phyloP scores from a whole-genome alignment of 2,888 invertebrate genomes.

The Clostera curtula region DNA sequence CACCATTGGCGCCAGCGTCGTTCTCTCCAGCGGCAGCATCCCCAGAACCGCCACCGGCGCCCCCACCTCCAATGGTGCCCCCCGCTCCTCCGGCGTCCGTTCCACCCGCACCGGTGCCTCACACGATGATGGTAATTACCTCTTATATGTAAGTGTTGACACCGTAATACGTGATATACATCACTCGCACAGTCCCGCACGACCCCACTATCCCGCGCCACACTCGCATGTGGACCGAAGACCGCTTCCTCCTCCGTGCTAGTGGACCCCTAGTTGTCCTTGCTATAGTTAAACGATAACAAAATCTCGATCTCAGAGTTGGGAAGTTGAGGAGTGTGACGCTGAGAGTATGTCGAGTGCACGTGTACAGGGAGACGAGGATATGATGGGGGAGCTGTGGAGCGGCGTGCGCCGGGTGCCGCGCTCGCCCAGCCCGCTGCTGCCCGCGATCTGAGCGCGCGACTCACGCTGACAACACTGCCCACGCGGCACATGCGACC shows the following conservation, averaged over 20 bases:
- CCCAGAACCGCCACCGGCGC: conserved; percentile 76
- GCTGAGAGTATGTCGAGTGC: conserved; percentile 75
- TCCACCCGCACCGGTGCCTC: conserved; percentile 60
- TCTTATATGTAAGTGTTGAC: conserved; percentile 76
- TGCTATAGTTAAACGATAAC: conserved; percentile 57
- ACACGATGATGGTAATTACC: conserved; percentile 76
- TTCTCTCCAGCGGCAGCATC: conserved; percentile 73
- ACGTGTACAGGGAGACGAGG: conserved; percentile 77
- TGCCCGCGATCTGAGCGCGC: conserved; percentile 52
- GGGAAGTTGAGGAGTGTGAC: conserved; percentile 72
- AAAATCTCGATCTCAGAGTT: conserved; percentile 72
- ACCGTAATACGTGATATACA: conserved; percentile 72
- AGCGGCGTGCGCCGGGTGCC: conserved; percentile 57
- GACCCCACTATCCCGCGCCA: conserved; percentile 32
- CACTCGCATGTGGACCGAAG: conserved; percentile 21
- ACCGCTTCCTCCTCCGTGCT: conserved; percentile 30
- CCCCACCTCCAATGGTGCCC: conserved; percentile 65
- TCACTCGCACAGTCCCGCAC: conserved; percentile 67
- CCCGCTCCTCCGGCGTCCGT: conserved; percentile 51
- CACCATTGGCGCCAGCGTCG: conserved; percentile 76
- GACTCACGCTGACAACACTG: conserved; percentile 14
- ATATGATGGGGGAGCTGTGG: conserved; percentile 76
- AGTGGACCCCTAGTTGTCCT: conserved; percentile 31
- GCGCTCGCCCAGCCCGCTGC: conserved; percentile 65
- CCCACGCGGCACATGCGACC: conserved; percentile 12